These are phyloP conservation scores for Augochlorella aurata DNA, from an alignment of 2,888 invertebrate genomes.

Conservation along the genomic window DNA sequence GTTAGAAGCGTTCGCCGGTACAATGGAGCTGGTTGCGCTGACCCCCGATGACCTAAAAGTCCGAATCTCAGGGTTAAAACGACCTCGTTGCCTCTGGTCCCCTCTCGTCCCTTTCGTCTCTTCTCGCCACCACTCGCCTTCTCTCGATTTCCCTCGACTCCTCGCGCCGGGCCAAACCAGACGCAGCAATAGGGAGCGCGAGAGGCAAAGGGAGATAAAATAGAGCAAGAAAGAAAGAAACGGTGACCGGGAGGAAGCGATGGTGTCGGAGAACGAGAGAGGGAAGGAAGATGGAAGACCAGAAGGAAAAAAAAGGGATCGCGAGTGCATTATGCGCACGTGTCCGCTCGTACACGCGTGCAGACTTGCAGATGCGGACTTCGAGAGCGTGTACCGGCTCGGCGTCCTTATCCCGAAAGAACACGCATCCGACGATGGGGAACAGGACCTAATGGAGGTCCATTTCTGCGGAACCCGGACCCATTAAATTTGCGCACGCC, in stretches of 20 bases:
- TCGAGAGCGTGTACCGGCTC: conserved; percentile 5
- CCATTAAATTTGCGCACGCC: conserved; percentile 33
- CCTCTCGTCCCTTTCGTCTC: conserved; percentile 42
- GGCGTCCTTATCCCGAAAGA: conserved; percentile 32
- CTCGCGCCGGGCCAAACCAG: not conserved
- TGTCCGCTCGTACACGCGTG: conserved; percentile 2
- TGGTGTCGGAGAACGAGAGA: not conserved
- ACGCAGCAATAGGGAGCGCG: not conserved
- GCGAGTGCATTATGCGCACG: conserved; percentile 26
- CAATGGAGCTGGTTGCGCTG: conserved; percentile 67
- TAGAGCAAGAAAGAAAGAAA: not conserved
- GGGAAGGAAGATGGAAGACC: not conserved
- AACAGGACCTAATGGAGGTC: conserved; percentile 30
- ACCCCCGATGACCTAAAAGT: conserved; percentile 69
- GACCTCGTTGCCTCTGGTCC: conserved; percentile 43
- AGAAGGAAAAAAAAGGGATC: conserved; percentile 3
- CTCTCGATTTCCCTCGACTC: not conserved
- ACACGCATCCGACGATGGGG: not conserved
- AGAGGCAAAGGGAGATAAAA: not conserved
- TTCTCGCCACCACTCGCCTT: not conserved
- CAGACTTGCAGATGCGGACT: too few species aligned
- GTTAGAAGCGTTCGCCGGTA: conserved; percentile 65
- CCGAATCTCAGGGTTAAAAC: conserved; percentile 68
- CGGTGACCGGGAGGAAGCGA: not conserved
- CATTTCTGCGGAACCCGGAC: conserved; percentile 26